These are phyloP conservation scores for Acrocephalus kingi DNA, from an alignment of 2,113 vertebrate species.

Conservation along the genomic window DNA sequence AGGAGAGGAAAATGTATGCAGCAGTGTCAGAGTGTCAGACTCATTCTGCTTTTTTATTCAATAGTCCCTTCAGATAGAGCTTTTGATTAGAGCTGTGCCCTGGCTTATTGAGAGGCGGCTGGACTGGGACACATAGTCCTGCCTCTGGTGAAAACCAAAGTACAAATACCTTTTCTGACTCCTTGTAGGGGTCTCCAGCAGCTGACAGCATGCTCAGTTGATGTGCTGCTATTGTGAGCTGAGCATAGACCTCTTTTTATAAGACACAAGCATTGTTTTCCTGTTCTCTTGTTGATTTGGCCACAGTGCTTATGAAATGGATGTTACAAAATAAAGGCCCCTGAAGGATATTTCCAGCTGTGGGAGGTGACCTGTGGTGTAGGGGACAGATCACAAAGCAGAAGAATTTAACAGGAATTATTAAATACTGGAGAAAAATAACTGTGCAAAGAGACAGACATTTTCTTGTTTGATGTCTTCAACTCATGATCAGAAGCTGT, in stretches of 20 bases:
- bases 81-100: not conserved
- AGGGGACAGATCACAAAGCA: constrained; percentile 37
- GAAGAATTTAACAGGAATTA: constrained; percentile 4
- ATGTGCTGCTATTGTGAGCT: not conserved
- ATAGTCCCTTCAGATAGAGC: not conserved
- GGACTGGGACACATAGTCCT: not conserved
- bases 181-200: not conserved
- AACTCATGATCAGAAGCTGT: constrained; percentile 6
- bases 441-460: not conserved
- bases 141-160: not conserved
- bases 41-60: not conserved
- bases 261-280: not conserved
- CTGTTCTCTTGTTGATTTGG: not conserved
- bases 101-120: not conserved
- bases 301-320: not conserved
- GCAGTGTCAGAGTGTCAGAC: not conserved
- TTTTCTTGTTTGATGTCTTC: constrained; percentile 6
- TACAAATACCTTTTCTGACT: not conserved
- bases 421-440: constrained; percentile 1
- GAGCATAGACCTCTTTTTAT: not conserved
- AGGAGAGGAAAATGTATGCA: not conserved
- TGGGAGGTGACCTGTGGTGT: not conserved
- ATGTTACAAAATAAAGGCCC: constrained; percentile 24
- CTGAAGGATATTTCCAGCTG: constrained; percentile 9
- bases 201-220: not conserved